phyloP scores from a whole-genome alignment of 2,797 vertebrate species.

The Danio choprae region DNA sequence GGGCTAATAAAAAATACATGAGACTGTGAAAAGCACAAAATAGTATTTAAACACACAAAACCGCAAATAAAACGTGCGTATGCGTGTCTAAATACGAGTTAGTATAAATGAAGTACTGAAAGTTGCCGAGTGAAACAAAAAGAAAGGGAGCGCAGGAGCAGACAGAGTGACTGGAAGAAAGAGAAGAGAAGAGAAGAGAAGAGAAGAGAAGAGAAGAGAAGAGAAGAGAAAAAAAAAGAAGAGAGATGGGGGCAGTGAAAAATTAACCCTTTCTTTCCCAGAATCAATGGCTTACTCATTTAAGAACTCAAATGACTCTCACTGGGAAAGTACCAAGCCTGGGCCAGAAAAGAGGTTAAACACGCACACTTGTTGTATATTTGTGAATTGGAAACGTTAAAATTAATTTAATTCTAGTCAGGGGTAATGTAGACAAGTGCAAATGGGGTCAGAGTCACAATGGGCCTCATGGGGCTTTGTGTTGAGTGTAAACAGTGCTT shows the following conservation, averaged over 20 bases:
- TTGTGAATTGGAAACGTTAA: not conserved
- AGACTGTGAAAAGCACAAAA: slow-evolving; percentile 27
- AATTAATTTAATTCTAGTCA: slow-evolving; percentile 8
- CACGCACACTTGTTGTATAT: slow-evolving; percentile 10
- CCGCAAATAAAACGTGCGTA: not conserved
- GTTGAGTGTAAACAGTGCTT: slow-evolving; percentile 58
- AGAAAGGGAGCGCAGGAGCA: not conserved
- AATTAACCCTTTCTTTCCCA: slow-evolving; percentile 66
- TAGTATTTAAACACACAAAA: not conserved
- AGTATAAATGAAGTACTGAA: not conserved
- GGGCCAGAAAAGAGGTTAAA: slow-evolving; percentile 17
- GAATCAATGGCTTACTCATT: slow-evolving; percentile 64
- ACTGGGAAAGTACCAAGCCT: slow-evolving; percentile 59
- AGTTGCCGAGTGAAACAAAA: not conserved
- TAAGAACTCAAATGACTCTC: slow-evolving; percentile 55
- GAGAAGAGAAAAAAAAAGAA: slow-evolving; percentile 3
- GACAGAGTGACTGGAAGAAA: slow-evolving; percentile 20
- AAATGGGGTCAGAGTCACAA: slow-evolving; percentile 39
- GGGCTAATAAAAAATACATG: slow-evolving; percentile 45
- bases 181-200: slow-evolving; percentile 3
- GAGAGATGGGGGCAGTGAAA: slow-evolving; percentile 48
- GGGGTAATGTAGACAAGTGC: not conserved
- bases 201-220: not conserved
- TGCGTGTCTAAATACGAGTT: slow-evolving; percentile 12
- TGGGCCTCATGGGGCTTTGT: slow-evolving; percentile 48